Percentiles rank a stretch among this genome's conserved stretches.
Evolutionary conservation across 2,113 vertebrate species (phyloP).

Genomic region (Alosa alosa): DNA sequence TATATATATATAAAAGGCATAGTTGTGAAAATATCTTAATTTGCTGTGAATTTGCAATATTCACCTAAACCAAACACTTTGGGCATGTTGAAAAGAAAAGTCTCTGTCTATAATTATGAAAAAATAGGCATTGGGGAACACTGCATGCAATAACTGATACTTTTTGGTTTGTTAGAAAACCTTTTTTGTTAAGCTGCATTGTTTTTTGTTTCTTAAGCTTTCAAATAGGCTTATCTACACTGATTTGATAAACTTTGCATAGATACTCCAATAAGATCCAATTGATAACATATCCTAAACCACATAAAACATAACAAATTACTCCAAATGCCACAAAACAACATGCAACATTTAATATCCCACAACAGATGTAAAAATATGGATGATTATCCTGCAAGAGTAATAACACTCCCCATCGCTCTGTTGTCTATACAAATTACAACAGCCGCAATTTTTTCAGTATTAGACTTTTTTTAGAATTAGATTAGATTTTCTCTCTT

Average conservation of each 20-base stretch:
- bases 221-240: conserved; percentile 39
- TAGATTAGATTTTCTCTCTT: neutral
- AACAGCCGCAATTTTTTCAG: conserved; percentile 22
- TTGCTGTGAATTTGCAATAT: neutral
- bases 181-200: neutral
- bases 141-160: neutral
- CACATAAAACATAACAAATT: conserved; percentile 22
- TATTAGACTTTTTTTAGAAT: conserved; percentile 29
- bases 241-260: conserved; percentile 65
- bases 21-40: neutral
- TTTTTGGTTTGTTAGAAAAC: conserved; percentile 12
- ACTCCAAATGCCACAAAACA: conserved; percentile 47
- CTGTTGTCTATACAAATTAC: neutral
- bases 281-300: conserved; percentile 57
- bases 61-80: neutral
- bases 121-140: neutral
- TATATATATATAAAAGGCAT: too few relatives aligned
- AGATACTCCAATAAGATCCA: conserved; percentile 60
- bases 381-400: conserved; percentile 26
- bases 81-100: neutral
- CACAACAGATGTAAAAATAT: conserved; percentile 17
- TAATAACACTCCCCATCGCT: conserved; percentile 29
- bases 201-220: conserved; percentile 21
- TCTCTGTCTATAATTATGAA: neutral
- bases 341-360: conserved; percentile 51